Conservation (phyloP, 2,797 vertebrate species). For the Arvicola amphibius region DNA sequence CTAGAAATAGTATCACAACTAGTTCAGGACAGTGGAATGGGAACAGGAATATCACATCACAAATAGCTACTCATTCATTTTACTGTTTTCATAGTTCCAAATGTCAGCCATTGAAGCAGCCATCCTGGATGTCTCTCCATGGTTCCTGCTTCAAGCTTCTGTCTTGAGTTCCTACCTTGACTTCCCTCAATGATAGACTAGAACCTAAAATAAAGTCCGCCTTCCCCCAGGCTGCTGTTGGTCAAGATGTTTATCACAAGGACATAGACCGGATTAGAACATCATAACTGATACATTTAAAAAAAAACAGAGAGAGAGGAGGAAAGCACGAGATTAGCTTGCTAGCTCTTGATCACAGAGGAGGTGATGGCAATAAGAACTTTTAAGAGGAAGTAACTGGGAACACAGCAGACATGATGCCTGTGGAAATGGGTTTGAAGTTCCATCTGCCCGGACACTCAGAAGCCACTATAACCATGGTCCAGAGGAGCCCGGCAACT, state of each 20-base stretch:
- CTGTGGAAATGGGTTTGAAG: neutral
- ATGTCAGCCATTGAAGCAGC: neutral
- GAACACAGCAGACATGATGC: constrained; percentile 14
- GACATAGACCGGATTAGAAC: neutral
- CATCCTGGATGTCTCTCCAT: neutral
- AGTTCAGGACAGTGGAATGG: neutral
- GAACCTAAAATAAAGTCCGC: neutral
- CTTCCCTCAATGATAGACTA: neutral
- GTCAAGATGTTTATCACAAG: neutral
- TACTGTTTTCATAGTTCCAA: neutral
- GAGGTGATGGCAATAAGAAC: neutral
- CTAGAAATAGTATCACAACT: constrained; percentile 18
- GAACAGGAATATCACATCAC: neutral
- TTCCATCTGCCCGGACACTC: neutral
- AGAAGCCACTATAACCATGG: neutral
- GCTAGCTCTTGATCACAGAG: constrained; percentile 6
- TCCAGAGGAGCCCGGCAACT: too few relatives aligned
- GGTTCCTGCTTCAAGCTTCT: neutral
- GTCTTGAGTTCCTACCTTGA: neutral
- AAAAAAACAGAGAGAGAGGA: neutral
- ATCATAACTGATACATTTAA: neutral
- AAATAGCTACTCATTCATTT: neutral
- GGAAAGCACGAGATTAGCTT: neutral
- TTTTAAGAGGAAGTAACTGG: neutral
- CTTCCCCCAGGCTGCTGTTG: neutral